A percentile compares a stretch with the other conserved stretches of the same genome.
These are phyloP conservation scores for Himalopsyche anomala DNA, from an alignment of 2,888 invertebrate species.

Conservation along the genomic window DNA sequence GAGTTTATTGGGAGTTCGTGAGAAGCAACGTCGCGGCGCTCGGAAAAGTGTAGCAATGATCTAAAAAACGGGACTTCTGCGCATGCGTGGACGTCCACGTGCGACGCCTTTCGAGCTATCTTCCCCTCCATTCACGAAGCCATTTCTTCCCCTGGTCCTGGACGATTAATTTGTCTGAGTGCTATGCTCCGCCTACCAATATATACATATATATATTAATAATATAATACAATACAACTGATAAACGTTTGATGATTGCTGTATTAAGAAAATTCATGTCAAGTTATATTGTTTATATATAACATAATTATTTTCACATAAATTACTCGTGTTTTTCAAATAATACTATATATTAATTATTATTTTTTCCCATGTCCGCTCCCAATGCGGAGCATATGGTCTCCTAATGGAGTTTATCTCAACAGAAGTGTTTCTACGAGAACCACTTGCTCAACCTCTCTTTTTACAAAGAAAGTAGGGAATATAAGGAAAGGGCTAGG, in stretches of 20 bases:
- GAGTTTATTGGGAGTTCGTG: constrained; percentile 72
- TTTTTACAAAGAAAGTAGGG: too few species aligned
- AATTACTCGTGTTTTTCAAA: too few species aligned
- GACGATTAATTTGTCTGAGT: constrained; percentile 59
- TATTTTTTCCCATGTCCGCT: too few species aligned
- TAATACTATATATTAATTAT: too few species aligned
- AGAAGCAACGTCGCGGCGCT: constrained; percentile 27
- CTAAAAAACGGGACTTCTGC: not conserved
- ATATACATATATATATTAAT: not conserved
- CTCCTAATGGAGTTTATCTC: too few species aligned
- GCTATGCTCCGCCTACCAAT: constrained; percentile 53
- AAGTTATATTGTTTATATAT: too few species aligned
- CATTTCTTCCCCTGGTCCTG: constrained; percentile 46
- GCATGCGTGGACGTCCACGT: constrained; percentile 50
- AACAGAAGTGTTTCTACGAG: too few species aligned
- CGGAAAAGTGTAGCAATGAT: constrained; percentile 17
- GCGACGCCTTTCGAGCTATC: constrained; percentile 41
- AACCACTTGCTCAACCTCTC: too few species aligned
- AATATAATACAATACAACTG: not conserved
- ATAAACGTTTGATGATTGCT: constrained; percentile 16
- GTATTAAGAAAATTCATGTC: too few species aligned
- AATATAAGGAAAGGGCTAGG: too few species aligned
- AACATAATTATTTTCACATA: too few species aligned
- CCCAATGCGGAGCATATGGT: too few species aligned
- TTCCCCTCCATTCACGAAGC: constrained; percentile 45